Percentiles rank a stretch among this genome's conserved stretches.
These are phyloP conservation scores for Chrysolina haemoptera DNA, from an alignment of 2,888 invertebrate species.

Conservation along the genomic window DNA sequence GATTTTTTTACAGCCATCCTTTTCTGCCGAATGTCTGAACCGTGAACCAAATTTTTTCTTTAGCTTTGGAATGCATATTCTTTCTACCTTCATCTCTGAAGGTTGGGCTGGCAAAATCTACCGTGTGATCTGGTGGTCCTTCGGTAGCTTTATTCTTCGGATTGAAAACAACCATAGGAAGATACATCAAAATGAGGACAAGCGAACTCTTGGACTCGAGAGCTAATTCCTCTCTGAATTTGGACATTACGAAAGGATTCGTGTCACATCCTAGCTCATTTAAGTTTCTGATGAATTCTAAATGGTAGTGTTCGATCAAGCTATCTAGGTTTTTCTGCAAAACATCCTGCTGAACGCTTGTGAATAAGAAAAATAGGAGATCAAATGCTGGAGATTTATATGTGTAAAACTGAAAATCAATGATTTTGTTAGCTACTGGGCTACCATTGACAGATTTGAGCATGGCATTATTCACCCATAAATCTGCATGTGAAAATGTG, in stretches of 20 bases:
- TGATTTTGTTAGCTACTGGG: conserved; percentile 24
- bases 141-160: conserved; percentile 36
- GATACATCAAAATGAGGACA: conserved; percentile 65
- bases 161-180: conserved; percentile 56
- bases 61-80: neutral
- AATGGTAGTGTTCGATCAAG: conserved; percentile 29
- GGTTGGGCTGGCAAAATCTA: neutral
- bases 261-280: conserved; percentile 27
- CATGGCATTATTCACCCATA: conserved; percentile 44
- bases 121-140: neutral
- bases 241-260: conserved; percentile 57
- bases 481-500: conserved; percentile 31
- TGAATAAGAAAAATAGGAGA: conserved; percentile 23
- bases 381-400: conserved; percentile 16
- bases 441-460: conserved; percentile 7
- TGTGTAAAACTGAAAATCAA: conserved; percentile 35
- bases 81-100: neutral
- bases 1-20: neutral
- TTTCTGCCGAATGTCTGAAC: neutral
- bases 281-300: conserved; percentile 21
- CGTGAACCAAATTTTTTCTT: conserved; percentile 8
- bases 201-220: conserved; percentile 63
- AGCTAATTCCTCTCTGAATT: conserved; percentile 66
- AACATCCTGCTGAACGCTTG: conserved; percentile 27
- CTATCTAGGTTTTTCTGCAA: conserved; percentile 24